These are phyloP conservation scores for Phalangium opilio DNA, from an alignment of 2,888 invertebrate genomes.

Conservation along the genomic window DNA sequence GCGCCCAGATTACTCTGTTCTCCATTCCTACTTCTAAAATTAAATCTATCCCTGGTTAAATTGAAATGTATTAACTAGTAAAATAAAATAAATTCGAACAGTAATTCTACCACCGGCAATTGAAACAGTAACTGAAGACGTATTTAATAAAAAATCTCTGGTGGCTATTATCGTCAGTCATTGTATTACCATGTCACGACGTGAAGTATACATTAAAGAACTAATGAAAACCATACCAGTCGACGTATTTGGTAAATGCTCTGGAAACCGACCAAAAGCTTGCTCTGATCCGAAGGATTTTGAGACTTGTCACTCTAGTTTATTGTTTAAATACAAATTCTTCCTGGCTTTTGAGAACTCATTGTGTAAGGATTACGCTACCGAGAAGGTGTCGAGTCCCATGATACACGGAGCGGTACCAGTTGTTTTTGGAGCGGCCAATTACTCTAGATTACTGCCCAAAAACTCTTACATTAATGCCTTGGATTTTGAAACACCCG, in stretches of 20 bases:
- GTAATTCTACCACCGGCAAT: no score
- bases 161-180: slow-evolving; percentile 35
- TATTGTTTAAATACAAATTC: slow-evolving; percentile 28
- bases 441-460: slow-evolving; percentile 15
- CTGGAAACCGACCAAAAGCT: no score
- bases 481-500: slow-evolving; percentile 12
- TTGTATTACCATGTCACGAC: slow-evolving; percentile 29
- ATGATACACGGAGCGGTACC: slow-evolving; percentile 21
- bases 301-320: slow-evolving; percentile 17
- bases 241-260: slow-evolving; percentile 30
- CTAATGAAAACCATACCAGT: slow-evolving; percentile 27
- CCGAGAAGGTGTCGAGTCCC: slow-evolving; percentile 31
- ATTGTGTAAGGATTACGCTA: slow-evolving; percentile 31
- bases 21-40: no score
- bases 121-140: no score
- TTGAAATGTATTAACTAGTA: no score
- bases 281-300: no score
- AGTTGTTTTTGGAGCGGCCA: slow-evolving; percentile 19
- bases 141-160: slow-evolving; percentile 28
- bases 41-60: no score
- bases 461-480: slow-evolving; percentile 18
- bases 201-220: slow-evolving; percentile 28
- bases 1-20: no score
- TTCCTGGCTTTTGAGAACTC: slow-evolving; percentile 32
- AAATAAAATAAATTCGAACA: no score